Base-by-base conservation (phyloP, 2,797 vertebrate species). In the Sus cebifrons region DNA sequence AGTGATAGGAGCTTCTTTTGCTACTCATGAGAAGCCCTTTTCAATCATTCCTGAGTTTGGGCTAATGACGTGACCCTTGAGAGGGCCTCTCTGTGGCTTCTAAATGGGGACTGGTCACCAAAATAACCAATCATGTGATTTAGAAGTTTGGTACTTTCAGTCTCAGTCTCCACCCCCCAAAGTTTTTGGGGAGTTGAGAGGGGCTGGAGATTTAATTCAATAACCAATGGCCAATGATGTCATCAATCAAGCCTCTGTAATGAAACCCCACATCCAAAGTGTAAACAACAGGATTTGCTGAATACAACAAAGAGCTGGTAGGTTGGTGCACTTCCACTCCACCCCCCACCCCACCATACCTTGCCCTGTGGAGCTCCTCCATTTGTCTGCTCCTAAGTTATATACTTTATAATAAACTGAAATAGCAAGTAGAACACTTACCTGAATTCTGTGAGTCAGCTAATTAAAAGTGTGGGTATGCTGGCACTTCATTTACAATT, bases 391-490 rank as follows among this genome's bases (percentile, higher is more conserved):
- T 44, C 44, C 20, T 83, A 11, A 56, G 23, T 18, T 62, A 5
- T 64, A 70, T 18, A 1, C 52, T 86, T 92, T 44, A 18, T 64
- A 91, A 81, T 29, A 77, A 89, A 73, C 49, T 32, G 25, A 49
- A 86, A 65, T 9, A 23, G 3, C 11, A 74, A 60, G 18, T 36
- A 67, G 52, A 89, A 91, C 2, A n/a, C 7, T 44, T 87, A 12
- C 3, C 32, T 40, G 32, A 67, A 29, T 86, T 86, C 18, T 74
- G 4, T 52, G 60, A 79, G 44, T 52, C 10, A 77, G 20, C 1
- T 40, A 71, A 11, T 73, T 5, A 29, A 11, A 88, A 84, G 17
- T 11, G 17, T 58, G 16, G 14, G 12, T 44, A 54, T 5, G 4
- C 3, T 49, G 62, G 29, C 5, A 44, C 1, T 9, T 64, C 58